phyloP scores from a whole-genome alignment of 92 coral and sea anemone genomes.

The Epizoanthus stellaris region DNA sequence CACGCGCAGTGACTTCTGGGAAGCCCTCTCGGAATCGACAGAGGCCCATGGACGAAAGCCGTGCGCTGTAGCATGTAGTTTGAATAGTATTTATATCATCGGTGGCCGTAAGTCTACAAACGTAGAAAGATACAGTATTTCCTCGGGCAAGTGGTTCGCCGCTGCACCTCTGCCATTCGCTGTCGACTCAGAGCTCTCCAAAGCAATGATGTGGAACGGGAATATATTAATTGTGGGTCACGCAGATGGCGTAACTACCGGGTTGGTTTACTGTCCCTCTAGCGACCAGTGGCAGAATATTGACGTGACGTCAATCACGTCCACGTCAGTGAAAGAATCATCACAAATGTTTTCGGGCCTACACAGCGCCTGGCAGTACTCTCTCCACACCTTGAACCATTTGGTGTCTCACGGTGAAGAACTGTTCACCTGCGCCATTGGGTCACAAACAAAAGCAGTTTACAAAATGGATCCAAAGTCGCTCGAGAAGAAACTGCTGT shows the following conservation, averaged over 20 bases:
- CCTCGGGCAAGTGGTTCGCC: conserved; percentile 1
- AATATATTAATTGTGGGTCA: conserved; percentile 2
- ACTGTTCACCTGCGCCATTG: not conserved
- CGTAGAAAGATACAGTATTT: conserved; percentile 10
- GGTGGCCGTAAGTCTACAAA: conserved; percentile 4
- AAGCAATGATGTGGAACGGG: not conserved
- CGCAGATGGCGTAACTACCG: conserved; percentile 21
- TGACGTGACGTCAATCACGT: conserved; percentile 4
- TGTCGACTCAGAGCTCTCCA: conserved; percentile 10
- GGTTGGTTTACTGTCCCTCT: not conserved
- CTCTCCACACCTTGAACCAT: not conserved
- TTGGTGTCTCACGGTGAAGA: not conserved
- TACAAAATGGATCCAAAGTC: not conserved
- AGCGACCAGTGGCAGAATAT: not conserved
- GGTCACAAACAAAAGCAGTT: conserved; percentile 9
- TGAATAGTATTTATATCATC: not conserved
- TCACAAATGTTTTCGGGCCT: conserved; percentile 2
- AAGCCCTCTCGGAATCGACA: not conserved
- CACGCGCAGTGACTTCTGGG: conserved; percentile 8
- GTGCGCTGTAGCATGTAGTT: not conserved
- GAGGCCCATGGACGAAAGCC: not conserved
- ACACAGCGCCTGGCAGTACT: conserved; percentile 4
- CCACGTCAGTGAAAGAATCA: not conserved
- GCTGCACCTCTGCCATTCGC: not conserved
- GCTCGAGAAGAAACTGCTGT: not conserved